These are phyloP conservation scores for Chrysogorgia sp. DNA, from an alignment of 92 coral and sea anemone species.

Conservation along the genomic window DNA sequence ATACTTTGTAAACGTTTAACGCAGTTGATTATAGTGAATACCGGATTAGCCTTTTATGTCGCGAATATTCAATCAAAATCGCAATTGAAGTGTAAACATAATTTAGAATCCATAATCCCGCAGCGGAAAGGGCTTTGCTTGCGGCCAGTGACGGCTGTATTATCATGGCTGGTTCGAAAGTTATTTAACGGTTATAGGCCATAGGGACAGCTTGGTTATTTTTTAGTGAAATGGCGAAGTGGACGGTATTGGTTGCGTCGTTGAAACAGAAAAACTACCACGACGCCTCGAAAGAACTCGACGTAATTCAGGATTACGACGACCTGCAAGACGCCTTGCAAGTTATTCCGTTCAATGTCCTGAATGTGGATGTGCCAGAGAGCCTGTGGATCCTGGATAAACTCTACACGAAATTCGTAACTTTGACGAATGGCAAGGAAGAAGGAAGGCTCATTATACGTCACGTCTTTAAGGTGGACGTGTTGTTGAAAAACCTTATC, in stretches of 20 bases:
- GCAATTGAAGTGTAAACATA: neutral
- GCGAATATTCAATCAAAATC: too few relatives aligned
- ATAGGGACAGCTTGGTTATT: too few relatives aligned
- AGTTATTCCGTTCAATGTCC: conserved; percentile 71
- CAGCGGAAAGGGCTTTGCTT: too few relatives aligned
- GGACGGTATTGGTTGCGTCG: conserved; percentile 13
- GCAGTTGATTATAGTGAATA: conserved; percentile 1
- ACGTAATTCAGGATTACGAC: conserved; percentile 54
- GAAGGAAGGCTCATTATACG: conserved; percentile 33
- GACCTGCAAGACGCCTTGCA: conserved; percentile 76
- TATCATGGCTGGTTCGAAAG: too few relatives aligned
- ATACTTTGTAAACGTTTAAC: neutral
- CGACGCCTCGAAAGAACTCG: conserved; percentile 20
- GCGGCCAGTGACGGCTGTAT: too few relatives aligned
- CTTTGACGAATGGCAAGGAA: conserved; percentile 19
- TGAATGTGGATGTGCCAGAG: conserved; percentile 80
- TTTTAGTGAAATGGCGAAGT: conserved; percentile 8
- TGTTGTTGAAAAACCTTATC: conserved; percentile 8
- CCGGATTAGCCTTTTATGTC: neutral
- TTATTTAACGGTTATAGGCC: too few relatives aligned
- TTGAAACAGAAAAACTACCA: conserved; percentile 20
- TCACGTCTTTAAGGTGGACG: conserved; percentile 27
- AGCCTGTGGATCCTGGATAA: conserved; percentile 76
- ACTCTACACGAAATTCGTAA: conserved; percentile 64
- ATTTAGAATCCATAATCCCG: too few relatives aligned